phyloP scores from a whole-genome alignment of 2,113 vertebrate genomes.

The Thalassarche chlororhynchos region DNA sequence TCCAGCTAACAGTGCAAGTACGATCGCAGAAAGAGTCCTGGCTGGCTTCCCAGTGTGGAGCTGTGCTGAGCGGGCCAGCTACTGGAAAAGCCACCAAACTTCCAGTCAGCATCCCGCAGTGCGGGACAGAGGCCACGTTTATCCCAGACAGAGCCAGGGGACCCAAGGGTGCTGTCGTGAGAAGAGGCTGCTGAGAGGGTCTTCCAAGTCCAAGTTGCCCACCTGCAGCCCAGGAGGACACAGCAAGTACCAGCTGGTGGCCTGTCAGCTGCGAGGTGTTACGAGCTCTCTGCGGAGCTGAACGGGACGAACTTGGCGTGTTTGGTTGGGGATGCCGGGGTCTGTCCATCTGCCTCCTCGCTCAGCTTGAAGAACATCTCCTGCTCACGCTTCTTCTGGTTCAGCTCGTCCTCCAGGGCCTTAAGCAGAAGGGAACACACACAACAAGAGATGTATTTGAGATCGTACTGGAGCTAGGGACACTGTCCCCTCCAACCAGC shows the following conservation, averaged over 20 bases:
- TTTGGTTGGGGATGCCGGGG: conserved; percentile 80
- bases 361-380: conserved; percentile 91
- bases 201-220: background rate
- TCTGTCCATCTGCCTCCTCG: conserved; percentile 65
- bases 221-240: conserved; percentile 7
- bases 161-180: background rate
- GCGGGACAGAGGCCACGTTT: background rate
- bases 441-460: background rate
- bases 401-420: conserved; percentile 92
- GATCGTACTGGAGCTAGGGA: background rate
- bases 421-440: conserved; percentile 46
- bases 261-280: background rate
- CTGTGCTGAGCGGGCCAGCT: background rate
- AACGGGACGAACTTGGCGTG: conserved; percentile 89
- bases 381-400: conserved; percentile 88
- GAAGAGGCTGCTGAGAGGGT: background rate
- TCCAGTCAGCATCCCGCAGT: background rate
- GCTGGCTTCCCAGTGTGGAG: background rate
- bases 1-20: background rate
- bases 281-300: conserved; percentile 71
- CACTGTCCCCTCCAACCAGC: background rate
- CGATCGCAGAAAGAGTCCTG: background rate
- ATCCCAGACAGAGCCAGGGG: background rate
- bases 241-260: background rate
- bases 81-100: background rate